Evolutionary conservation across 2,797 vertebrate genomes (phyloP), one percentile per base, ranked within the genome.

Genomic region (Sciurus carolinensis): DNA sequence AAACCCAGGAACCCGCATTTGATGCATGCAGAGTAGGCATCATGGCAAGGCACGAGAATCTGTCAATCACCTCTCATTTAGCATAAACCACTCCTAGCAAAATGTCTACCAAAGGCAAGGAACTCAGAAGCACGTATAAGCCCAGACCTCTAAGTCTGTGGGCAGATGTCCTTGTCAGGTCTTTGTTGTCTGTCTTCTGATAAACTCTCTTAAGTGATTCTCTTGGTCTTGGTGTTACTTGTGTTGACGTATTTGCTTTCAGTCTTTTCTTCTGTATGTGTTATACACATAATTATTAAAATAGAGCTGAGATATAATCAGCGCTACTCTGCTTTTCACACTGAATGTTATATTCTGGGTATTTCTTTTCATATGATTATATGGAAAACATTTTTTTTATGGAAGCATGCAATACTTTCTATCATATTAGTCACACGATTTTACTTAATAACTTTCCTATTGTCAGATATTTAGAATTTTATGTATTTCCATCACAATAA

Each of bases 371-470:
- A 26, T 59, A 73, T 11, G 42, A 81, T 54, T 54, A 52, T 52
- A 66, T 30, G 17, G 64, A 22, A 81, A 92, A 77, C 5, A 2
- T 64, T 86, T 77, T 77, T 83, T 72, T 64, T 5, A 36, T 75
- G 52, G n/a, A 24, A 67, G 20, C 13, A 28, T 54, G 24, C 7
- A 57, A 57, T 82, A 67, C 33, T 93, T 95, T 83, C 15, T 24
- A n/a, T 42, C 75, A 22, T 71, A 57, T 73, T 36, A 62, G 39
- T 87, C 42, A 94, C 18, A 54, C 8, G 71, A 20, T 85, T 93
- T 91, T 82, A 79, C 47, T 88, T 69, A 76, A 94, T 67, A 42
- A 72, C 62, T 95, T 93, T 90, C 44, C 36, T 73, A 36, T 26
- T 86, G 39, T 52, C 50, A 75, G 42, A 67, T 7, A 39, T 75